Evolutionary conservation across 2,797 vertebrate species (phyloP).

Genomic region (Lutjanus campechanus): DNA sequence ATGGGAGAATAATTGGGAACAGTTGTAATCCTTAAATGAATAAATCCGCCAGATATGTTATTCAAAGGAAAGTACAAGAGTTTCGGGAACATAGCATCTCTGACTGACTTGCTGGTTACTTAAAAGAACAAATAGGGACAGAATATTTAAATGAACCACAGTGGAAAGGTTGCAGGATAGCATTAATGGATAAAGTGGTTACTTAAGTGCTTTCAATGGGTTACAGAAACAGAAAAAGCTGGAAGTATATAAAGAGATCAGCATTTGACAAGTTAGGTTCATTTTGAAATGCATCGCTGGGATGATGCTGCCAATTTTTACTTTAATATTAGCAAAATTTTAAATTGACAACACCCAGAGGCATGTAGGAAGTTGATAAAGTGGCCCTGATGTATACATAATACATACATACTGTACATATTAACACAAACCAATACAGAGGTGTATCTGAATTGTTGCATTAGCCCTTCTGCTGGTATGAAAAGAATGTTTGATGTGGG

Average conservation of each 20-base stretch:
- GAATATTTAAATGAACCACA: constrained; percentile 11
- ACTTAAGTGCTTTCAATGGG: not conserved
- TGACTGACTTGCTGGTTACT: constrained; percentile 28
- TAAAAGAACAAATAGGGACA: constrained; percentile 17
- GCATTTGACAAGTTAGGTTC: not conserved
- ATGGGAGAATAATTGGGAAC: constrained; percentile 47
- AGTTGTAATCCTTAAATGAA: constrained; percentile 61
- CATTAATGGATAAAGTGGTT: constrained; percentile 10
- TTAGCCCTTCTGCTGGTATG: too few relatives aligned
- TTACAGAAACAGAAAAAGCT: not conserved
- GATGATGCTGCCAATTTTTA: not conserved
- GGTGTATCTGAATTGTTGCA: too few relatives aligned
- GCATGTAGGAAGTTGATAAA: not conserved
- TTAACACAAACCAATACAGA: not conserved
- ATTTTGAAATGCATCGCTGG: not conserved
- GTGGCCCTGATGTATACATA: not conserved
- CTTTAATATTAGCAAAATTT: not conserved
- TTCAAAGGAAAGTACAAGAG: constrained; percentile 34
- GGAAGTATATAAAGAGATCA: not conserved
- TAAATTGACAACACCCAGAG: not conserved
- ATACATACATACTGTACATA: not conserved
- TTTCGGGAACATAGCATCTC: constrained; percentile 28
- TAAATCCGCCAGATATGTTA: constrained; percentile 51
- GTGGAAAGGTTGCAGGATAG: constrained; percentile 10
- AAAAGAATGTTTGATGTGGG: too few relatives aligned